These are phyloP conservation scores for Mesoclemmys tuberculata DNA, from an alignment of 2,113 vertebrate species.

Conservation along the genomic window DNA sequence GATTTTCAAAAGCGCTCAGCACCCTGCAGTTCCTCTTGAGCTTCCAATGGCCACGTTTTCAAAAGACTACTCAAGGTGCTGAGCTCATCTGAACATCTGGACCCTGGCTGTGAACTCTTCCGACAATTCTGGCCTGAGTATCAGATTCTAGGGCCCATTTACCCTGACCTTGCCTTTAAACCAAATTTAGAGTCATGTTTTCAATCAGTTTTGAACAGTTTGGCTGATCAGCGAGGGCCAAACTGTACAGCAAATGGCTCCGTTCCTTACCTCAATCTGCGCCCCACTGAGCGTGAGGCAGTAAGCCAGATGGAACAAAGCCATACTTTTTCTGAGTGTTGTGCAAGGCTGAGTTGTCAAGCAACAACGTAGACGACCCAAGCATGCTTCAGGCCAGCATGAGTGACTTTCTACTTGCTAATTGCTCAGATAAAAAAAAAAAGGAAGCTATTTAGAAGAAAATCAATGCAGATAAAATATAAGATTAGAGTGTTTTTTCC, in stretches of 20 bases:
- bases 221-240: constrained; percentile 16
- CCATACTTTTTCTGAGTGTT: constrained; percentile 37
- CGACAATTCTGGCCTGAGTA: not conserved
- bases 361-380: constrained; percentile 28
- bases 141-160: not conserved
- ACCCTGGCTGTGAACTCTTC: not conserved
- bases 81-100: not conserved
- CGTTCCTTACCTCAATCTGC: constrained; percentile 39
- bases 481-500: not conserved
- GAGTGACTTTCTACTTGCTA: constrained; percentile 7
- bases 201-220: constrained; percentile 12
- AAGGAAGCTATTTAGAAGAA: not conserved
- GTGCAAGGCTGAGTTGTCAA: constrained; percentile 49
- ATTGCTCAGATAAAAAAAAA: not conserved
- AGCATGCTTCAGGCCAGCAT: constrained; percentile 34
- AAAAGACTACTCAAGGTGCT: not conserved
- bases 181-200: not conserved
- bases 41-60: not conserved
- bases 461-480: not conserved
- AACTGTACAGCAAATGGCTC: constrained; percentile 32
- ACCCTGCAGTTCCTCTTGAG: not conserved
- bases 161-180: not conserved
- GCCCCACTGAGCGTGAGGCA: constrained; percentile 18
- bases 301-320: constrained; percentile 49
- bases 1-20: not conserved